phyloP scores from a whole-genome alignment of 2,113 vertebrate species.

The Oceanites oceanicus region DNA sequence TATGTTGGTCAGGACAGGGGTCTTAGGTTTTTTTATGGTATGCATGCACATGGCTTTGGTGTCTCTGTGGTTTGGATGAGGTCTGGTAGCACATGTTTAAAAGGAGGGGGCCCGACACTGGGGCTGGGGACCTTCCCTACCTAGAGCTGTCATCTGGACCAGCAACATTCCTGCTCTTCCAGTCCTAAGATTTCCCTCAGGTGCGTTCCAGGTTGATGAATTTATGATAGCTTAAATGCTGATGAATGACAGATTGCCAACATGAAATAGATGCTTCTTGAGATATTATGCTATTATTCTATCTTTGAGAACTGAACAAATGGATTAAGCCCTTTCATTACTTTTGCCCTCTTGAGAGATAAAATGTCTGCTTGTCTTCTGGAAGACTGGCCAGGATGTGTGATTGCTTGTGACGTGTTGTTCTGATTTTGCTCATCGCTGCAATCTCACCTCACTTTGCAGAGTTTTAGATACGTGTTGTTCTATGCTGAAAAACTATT shows the following conservation, averaged over 20 bases:
- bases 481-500: slow-evolving; percentile 21
- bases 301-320: neutral
- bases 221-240: slow-evolving; percentile 15
- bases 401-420: slow-evolving; percentile 4
- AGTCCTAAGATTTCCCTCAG: neutral
- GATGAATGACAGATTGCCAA: neutral
- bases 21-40: neutral
- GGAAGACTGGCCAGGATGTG: neutral
- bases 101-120: neutral
- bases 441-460: neutral
- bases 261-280: slow-evolving; percentile 5
- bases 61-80: neutral
- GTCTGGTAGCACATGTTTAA: neutral
- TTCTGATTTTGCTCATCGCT: neutral
- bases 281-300: neutral
- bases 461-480: neutral
- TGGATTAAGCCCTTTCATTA: neutral
- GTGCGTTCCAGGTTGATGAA: neutral
- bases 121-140: neutral
- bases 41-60: neutral
- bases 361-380: slow-evolving; percentile 5
- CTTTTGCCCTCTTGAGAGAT: neutral
- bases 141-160: neutral
- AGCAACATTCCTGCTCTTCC: slow-evolving; percentile 4
- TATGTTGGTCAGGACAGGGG: neutral